Conservation (phyloP, 2,113 vertebrate genomes). For the Casuarius casuarius region DNA sequence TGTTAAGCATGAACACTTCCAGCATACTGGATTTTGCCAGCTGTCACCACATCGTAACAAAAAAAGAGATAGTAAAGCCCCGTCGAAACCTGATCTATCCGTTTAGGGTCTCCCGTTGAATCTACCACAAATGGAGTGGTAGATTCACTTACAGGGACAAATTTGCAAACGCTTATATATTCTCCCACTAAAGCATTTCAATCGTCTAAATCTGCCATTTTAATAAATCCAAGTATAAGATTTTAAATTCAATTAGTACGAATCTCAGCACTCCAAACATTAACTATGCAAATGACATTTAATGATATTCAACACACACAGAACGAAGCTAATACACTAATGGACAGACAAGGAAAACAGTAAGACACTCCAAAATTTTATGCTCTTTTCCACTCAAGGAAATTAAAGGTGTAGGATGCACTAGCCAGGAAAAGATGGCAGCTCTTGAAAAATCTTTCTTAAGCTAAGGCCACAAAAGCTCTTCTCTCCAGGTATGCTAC, state of each 20-base stretch:
- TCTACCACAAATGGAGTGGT: neutral
- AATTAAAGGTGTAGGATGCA: neutral
- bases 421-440: neutral
- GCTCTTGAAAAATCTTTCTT: neutral
- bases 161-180: neutral
- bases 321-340: slow-evolving; percentile 36
- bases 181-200: neutral
- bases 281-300: slow-evolving; percentile 34
- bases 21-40: neutral
- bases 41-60: neutral
- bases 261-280: slow-evolving; percentile 17
- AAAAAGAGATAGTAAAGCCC: neutral
- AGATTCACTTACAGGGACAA: neutral
- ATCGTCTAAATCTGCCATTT: neutral
- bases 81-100: neutral
- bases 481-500: neutral
- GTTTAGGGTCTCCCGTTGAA: neutral
- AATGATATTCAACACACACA: neutral
- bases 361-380: neutral
- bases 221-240: slow-evolving; percentile 6
- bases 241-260: slow-evolving; percentile 40
- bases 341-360: slow-evolving; percentile 1
- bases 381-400: neutral
- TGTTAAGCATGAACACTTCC: neutral
- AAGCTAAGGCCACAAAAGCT: neutral